Conservation (phyloP, 2,113 vertebrate genomes). For the Ammodytes dubius region DNA sequence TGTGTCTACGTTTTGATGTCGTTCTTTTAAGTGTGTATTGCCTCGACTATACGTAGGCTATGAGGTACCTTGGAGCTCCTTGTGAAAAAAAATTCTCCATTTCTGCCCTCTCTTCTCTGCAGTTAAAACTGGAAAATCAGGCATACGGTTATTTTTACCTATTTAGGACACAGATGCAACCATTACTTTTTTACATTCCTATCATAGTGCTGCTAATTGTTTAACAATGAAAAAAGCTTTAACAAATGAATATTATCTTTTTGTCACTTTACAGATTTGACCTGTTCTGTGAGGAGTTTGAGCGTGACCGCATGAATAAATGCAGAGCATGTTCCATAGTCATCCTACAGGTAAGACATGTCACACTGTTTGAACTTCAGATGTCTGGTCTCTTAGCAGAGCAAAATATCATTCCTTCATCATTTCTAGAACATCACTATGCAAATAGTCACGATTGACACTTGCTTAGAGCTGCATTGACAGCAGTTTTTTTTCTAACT, state of each 20-base stretch:
- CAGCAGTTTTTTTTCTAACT: neutral
- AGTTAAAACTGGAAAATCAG: conserved; percentile 64
- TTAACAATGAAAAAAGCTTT: neutral
- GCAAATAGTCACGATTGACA: neutral
- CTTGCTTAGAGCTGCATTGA: neutral
- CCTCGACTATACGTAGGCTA: neutral
- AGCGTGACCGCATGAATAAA: conserved; percentile 50
- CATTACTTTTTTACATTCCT: neutral
- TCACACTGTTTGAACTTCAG: neutral
- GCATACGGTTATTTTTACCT: neutral
- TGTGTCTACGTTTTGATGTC: neutral
- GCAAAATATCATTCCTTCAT: neutral
- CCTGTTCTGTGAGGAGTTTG: conserved; percentile 19
- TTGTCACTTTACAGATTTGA: conserved; percentile 43
- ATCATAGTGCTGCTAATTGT: neutral
- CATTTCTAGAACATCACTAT: neutral
- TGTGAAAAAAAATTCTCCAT: conserved; percentile 72
- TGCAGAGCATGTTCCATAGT: conserved; percentile 35
- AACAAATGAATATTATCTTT: conserved; percentile 21
- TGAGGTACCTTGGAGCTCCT: conserved; percentile 66
- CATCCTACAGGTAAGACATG: conserved; percentile 59
- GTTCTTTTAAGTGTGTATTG: neutral
- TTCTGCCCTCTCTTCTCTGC: conserved; percentile 35
- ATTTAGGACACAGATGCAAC: neutral
- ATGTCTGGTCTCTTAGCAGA: conserved; percentile 4